Evolutionary conservation across 2,888 invertebrate genomes (phyloP), one percentile per base, ranked within the genome.

Genomic region (Strigamia maritima): DNA sequence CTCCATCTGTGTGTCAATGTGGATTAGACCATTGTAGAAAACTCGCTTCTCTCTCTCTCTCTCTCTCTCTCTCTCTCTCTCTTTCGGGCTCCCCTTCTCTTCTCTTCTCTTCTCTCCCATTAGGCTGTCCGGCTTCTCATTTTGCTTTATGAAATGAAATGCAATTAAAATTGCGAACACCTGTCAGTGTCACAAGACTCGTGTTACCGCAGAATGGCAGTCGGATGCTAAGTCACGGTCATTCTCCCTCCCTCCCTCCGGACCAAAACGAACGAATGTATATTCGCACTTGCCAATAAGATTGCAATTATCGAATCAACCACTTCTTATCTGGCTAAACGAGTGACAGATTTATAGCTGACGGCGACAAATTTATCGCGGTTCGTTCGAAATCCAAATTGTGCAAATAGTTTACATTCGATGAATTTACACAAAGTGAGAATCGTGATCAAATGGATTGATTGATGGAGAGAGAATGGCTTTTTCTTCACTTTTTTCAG

Each of bases 161-260:
- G 60, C 60, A 60, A 60, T 60, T 60, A 60, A 60, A 60, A 60
- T 60, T 60, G 60, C 60, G 19, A 60, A 60, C 60, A 60, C 60
- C 60, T 60, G 60, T 60, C 60, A 60, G 24, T 60, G 60, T 60
- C 60, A 19, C 60, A 60, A 49, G 60, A 60, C 22, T 60, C n/a
- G 19, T 8, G 10, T 60, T 19, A 19, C 60, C 60, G 24, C 60
- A 60, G 60, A 60, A 60, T 60, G 60, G n/a, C 60, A 60, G 60
- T 60, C 60, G 60, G 60, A 60, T 60, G 60, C 60, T 2, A 60
- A 60, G 60, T 60, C 60, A 60, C 10, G 60, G 60, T 60, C 60
- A 60, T 22, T 60, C 60, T 60, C 22, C 60, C 60, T 19, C 3
- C 60, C 60, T 60, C 22, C 60, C 60, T 19, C 3, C 60, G 60